Base-by-base conservation (phyloP, 1,140 invertebrate species). In the Paralvinella palmiformis region DNA sequence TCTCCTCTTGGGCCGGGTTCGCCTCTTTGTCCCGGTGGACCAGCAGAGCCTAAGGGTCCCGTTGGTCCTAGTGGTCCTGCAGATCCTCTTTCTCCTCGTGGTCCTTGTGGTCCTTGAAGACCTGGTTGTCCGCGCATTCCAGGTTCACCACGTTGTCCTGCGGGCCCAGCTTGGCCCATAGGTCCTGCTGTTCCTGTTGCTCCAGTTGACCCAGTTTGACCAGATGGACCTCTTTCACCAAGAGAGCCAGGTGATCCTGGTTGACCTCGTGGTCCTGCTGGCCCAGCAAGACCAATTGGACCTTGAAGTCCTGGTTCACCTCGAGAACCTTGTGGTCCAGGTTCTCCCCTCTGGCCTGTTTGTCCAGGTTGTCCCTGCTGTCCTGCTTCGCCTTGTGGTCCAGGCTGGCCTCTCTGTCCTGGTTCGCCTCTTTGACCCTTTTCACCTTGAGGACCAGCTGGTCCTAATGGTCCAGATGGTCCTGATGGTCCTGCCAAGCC, bases 91-190 rank as follows among this genome's bases (percentile, higher is more conserved):
- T 13, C 22, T 22, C 59, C 59, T 20, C 27, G 87, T 60, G 85
- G 85, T 56, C 90, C 90, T 13, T 85, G 85, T 37, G 88, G 85
- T 68, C 89, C 89, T 65, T 84, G 77, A 53, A 90, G 80, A 68
- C 91, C 91, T 37, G 81, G 79, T 41, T 84, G 78, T 24, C 90
- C 90, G 41, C 82, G 59, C 20, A 63, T 48, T n/a, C 71, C 71
- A 22, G 56, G 1, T 15, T 69, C 65, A 22, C 65, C 65, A 22
- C 62, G 66, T 5, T 32, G 20, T 17, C 65, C 65, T 15, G 68
- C 7, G 10, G 13, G 50, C 24, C 50, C 50, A 29, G 45, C 31
- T 13, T n/a, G 61, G 4, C 61, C 61, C 5, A 29, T 44, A 3
- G 33, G 7, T 29, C 61, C 61, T 20, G 24, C 32, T 3, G 48